Evolutionary conservation across 2,888 invertebrate species (phyloP), one percentile per base, ranked within the genome.

Genomic region (Sinopyrophorus schimmeli): DNA sequence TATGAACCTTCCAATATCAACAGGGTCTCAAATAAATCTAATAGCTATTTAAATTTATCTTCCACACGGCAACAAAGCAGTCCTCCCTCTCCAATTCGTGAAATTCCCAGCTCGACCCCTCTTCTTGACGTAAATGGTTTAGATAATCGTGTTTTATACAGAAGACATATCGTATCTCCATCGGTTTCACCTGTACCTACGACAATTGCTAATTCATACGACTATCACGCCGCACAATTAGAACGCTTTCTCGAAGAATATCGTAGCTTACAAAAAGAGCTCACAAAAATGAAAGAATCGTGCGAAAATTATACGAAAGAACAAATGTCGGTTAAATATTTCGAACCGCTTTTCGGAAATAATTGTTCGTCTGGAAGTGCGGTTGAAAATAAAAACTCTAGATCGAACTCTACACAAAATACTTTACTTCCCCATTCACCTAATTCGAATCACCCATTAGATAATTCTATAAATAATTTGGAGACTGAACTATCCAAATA

Each of bases 201-300:
- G 10, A 60, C 66, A 5, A 65, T 68, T 48, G 79, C 81, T 30
- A 78, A 77, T 30, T 77, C 80, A 10, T 88, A 85, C 69, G 88
- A 89, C 65, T 87, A 87, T 64, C 84, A 88, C 67, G 87, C 89
- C 0, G 86, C 87, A 9, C 88, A 89, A 66, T 73, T 89, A 53
- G 89, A 89, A 64, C 80, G 84, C 43, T 89, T 89, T 69, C 77
- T 89, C 28, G 87, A 89, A 63, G 89, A 89, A 66, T 89, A 89
- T 66, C 79, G 87, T 58, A 83, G 79, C 60, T 76, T 89, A 46
- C 85, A 89, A 66, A 84, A 87, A 66, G 87, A 89, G 69, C 74
- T 89, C 54, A 86, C 86, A 47, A 83, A 84, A 68, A 88, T 89
- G 87, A 89, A 87, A 64, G 85, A 87, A 64, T 86, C 86, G 12